phyloP scores from a whole-genome alignment of 2,888 invertebrate genomes.

The Drosophila recens region DNA sequence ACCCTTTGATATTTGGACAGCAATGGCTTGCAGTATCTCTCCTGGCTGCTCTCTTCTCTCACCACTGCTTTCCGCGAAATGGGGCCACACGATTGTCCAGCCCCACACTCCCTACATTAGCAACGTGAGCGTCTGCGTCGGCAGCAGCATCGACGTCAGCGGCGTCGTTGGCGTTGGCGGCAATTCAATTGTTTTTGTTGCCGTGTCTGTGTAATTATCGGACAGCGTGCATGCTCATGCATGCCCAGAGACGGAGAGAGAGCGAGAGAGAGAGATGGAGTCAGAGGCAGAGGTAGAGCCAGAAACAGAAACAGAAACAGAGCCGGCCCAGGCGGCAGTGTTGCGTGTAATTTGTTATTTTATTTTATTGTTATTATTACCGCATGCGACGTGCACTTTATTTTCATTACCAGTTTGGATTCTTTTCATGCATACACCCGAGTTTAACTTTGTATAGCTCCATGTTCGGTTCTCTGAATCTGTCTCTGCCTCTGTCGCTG shows the following conservation, averaged over 20 bases:
- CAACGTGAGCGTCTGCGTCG: constrained; percentile 5
- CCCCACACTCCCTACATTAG: constrained; percentile 17
- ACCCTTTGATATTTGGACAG: constrained; percentile 56
- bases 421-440: constrained; percentile 72
- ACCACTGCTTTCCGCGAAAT: constrained; percentile 51
- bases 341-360: constrained; percentile 84
- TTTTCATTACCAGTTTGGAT: constrained; percentile 81
- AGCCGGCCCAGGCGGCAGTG: constrained; percentile 69
- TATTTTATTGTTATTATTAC: constrained; percentile 84
- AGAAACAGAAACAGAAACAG: constrained; percentile 5
- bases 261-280: constrained; percentile 27
- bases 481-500: constrained; percentile 6
- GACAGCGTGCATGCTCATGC: constrained; percentile 61
- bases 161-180: constrained; percentile 40
- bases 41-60: constrained; percentile 18
- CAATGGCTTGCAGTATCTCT: constrained; percentile 19
- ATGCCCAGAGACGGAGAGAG: constrained; percentile 1
- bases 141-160: background rate
- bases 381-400: constrained; percentile 81
- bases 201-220: constrained; percentile 73
- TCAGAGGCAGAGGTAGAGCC: constrained; percentile 26
- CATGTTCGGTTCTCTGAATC: constrained; percentile 23
- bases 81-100: constrained; percentile 65
- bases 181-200: constrained; percentile 59
- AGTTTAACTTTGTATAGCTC: constrained; percentile 59